Evolutionary conservation across 1,140 invertebrate genomes (phyloP).

Genomic region (Brachionus plicatilis): DNA sequence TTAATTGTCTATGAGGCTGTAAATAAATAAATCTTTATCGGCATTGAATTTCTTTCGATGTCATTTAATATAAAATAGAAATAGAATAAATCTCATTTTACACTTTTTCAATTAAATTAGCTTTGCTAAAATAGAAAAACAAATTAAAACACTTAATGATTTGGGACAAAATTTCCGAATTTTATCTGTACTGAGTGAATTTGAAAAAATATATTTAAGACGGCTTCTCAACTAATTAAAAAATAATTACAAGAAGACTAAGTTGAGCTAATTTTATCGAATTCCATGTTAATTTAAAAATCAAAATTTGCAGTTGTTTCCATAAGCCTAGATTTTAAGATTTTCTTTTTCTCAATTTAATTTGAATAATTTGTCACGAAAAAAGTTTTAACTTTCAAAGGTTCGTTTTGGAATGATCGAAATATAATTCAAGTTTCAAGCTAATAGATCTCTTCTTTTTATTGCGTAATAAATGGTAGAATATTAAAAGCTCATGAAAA

Average conservation of each 20-base stretch:
- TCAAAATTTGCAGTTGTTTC: neutral
- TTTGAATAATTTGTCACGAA: neutral
- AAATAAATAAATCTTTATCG: no score
- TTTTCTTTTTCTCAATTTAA: neutral
- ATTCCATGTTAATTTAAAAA: neutral
- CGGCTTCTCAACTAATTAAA: neutral
- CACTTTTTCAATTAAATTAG: neutral
- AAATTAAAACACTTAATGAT: neutral
- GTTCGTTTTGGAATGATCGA: neutral
- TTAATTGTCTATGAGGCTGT: no score
- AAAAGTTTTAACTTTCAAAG: neutral
- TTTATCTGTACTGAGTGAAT: neutral
- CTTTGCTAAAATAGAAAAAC: neutral
- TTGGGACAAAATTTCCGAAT: neutral
- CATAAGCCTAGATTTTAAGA: neutral
- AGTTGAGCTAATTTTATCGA: neutral
- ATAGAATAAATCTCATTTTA: neutral
- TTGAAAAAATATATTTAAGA: neutral
- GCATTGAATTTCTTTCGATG: neutral
- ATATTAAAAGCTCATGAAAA: no score
- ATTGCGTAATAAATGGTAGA: no score
- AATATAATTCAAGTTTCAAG: neutral
- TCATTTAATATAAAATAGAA: neutral
- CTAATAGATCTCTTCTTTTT: neutral
- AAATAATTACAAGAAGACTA: neutral